Percentiles rank a stretch among this genome's conserved stretches.
Evolutionary conservation across 1,140 invertebrate genomes (phyloP).

Genomic region (Ceratina calcarata): DNA sequence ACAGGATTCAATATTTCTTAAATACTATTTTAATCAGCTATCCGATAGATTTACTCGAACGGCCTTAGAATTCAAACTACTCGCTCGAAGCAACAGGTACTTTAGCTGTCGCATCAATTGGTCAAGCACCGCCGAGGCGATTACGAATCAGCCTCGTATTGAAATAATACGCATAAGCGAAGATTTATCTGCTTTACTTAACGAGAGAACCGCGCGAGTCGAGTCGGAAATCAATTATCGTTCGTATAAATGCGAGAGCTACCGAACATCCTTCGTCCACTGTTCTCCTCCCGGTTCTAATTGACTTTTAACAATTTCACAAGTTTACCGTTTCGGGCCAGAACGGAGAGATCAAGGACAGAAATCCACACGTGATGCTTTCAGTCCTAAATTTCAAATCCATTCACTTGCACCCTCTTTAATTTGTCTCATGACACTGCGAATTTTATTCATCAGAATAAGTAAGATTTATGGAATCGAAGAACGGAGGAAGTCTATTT

Average conservation of each 20-base stretch:
- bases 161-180: not conserved
- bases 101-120: not conserved
- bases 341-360: not conserved
- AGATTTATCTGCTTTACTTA: not conserved
- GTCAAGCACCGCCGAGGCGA: not conserved
- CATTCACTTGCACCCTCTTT: too few species aligned
- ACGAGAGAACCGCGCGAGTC: not conserved
- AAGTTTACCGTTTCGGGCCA: not conserved
- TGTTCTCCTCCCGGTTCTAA: not conserved
- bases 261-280: not conserved
- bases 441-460: too few species aligned
- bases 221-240: constrained; percentile 11
- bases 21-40: too few species aligned
- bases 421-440: too few species aligned
- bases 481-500: too few species aligned
- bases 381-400: too few species aligned
- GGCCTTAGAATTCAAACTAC: too few species aligned
- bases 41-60: too few species aligned
- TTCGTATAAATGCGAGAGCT: constrained; percentile 6
- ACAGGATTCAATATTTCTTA: too few species aligned
- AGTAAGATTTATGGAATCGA: too few species aligned
- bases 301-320: constrained; percentile 11
- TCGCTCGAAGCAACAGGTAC: constrained; percentile 14
- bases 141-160: not conserved
- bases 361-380: too few species aligned